Percentiles rank a stretch among this genome's conserved stretches.
These are phyloP conservation scores for Beroe forskalii DNA, from an alignment of 37 sponge, comb jelly and placozoan genomes.

Conservation along the genomic window DNA sequence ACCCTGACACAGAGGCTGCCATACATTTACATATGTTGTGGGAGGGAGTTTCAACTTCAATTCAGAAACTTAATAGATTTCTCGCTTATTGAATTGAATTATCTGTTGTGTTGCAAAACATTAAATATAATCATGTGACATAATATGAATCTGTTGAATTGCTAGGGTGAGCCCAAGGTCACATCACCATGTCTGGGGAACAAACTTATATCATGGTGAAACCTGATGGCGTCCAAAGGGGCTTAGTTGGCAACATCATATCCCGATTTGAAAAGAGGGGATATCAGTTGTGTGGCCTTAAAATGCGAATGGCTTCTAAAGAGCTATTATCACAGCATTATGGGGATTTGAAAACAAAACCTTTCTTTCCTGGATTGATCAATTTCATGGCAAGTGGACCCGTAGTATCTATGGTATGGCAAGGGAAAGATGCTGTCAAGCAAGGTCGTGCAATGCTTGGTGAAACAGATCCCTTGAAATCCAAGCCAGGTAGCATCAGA, in stretches of 20 bases:
- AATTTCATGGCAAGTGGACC: slow-evolving; percentile 64
- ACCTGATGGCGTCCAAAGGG: slow-evolving; percentile 65
- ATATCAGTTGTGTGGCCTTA: slow-evolving; percentile 46
- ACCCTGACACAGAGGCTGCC: too few species aligned
- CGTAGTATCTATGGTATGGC: slow-evolving; percentile 62
- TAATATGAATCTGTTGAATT: too few species aligned
- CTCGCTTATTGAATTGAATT: too few species aligned
- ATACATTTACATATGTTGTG: too few species aligned
- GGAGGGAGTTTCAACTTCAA: too few species aligned
- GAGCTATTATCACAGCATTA: slow-evolving; percentile 56
- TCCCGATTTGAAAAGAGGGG: slow-evolving; percentile 66
- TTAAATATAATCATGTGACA: too few species aligned
- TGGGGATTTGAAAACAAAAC: slow-evolving; percentile 47
- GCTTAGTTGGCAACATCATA: slow-evolving; percentile 62
- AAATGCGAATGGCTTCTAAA: slow-evolving; percentile 35
- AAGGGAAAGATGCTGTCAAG: slow-evolving; percentile 66
- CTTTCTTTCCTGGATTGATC: slow-evolving; percentile 65
- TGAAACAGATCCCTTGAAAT: slow-evolving; percentile 89
- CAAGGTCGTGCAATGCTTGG: slow-evolving; percentile 92
- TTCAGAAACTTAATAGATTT: too few species aligned
- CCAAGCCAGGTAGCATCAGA: slow-evolving; percentile 90
- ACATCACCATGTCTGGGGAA: slow-evolving; percentile 29
- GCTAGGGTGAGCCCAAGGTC: too few species aligned
- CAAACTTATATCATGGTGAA: slow-evolving; percentile 66
- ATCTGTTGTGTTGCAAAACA: too few species aligned